A percentile compares a stretch with the other conserved stretches of the same genome.
These are phyloP conservation scores for Australoheros facetus DNA, from an alignment of 2,797 vertebrate genomes.

Conservation along the genomic window DNA sequence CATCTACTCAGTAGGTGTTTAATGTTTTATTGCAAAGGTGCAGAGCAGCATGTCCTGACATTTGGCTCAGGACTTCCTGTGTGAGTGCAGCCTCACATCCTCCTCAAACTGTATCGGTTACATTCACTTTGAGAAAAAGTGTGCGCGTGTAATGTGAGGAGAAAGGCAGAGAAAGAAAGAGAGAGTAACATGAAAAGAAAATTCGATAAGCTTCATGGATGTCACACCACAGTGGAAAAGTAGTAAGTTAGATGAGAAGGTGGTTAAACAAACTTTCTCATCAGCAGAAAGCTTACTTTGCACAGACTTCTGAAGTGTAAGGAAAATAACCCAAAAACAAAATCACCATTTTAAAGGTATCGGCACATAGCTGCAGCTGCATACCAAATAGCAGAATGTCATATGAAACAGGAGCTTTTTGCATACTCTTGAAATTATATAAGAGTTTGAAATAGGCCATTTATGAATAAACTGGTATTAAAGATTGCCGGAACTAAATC, in stretches of 20 bases:
- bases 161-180: background rate
- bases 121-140: conserved; percentile 14
- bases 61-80: conserved; percentile 68
- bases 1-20: conserved; percentile 3
- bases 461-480: background rate
- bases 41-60: conserved; percentile 46
- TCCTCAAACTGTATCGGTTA: conserved; percentile 16
- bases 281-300: background rate
- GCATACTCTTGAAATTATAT: background rate
- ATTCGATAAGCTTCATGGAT: conserved; percentile 11
- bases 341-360: background rate
- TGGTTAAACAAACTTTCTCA: conserved; percentile 27
- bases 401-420: too few species aligned
- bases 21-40: conserved; percentile 8
- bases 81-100: conserved; percentile 52
- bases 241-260: conserved; percentile 20
- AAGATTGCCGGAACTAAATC: background rate
- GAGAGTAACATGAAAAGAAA: conserved; percentile 20
- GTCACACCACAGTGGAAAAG: conserved; percentile 33
- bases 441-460: background rate
- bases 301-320: background rate
- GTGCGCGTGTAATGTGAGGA: too few species aligned
- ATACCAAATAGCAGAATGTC: background rate
- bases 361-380: background rate
- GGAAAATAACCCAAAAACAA: background rate